phyloP scores from a whole-genome alignment of 2,888 invertebrate species.

The Melangyna quadrimaculata region DNA sequence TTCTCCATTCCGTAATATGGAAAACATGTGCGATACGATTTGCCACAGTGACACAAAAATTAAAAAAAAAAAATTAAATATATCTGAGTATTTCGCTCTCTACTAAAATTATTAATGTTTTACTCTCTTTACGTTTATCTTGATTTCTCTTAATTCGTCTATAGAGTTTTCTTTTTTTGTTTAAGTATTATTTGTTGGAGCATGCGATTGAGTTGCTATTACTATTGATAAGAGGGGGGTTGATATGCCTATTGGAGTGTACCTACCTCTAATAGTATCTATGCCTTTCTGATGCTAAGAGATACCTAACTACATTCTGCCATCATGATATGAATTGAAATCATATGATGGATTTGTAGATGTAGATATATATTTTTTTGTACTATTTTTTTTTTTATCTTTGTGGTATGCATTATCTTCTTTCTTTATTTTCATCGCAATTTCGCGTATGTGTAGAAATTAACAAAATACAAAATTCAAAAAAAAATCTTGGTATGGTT shows the following conservation, averaged over 20 bases:
- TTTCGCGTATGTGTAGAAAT: slow-evolving; percentile 47
- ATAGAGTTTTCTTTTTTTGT: slow-evolving; percentile 13
- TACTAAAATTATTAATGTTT: background rate
- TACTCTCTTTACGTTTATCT: background rate
- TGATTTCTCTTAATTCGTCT: background rate
- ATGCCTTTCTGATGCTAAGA: slow-evolving; percentile 9
- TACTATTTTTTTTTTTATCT: slow-evolving; percentile 3
- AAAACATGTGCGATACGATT: slow-evolving; percentile 41
- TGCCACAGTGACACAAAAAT: slow-evolving; percentile 52
- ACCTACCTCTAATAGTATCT: slow-evolving; percentile 4
- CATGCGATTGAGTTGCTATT: slow-evolving; percentile 15
- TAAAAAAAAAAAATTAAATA: background rate
- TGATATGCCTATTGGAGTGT: slow-evolving; percentile 19
- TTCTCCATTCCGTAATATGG: slow-evolving; percentile 49
- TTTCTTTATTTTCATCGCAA: slow-evolving; percentile 27
- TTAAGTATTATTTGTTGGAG: slow-evolving; percentile 6
- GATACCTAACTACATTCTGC: slow-evolving; percentile 11
- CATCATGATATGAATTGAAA: slow-evolving; percentile 37
- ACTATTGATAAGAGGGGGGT: slow-evolving; percentile 27
- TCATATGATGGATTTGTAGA: slow-evolving; percentile 49
- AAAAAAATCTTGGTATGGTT: slow-evolving; percentile 17
- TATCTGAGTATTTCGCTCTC: background rate
- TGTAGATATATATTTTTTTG: background rate
- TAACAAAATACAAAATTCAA: background rate
- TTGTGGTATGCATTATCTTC: slow-evolving; percentile 26